Conservation (phyloP, 2,888 invertebrate genomes). For the Cerastoderma edule region DNA sequence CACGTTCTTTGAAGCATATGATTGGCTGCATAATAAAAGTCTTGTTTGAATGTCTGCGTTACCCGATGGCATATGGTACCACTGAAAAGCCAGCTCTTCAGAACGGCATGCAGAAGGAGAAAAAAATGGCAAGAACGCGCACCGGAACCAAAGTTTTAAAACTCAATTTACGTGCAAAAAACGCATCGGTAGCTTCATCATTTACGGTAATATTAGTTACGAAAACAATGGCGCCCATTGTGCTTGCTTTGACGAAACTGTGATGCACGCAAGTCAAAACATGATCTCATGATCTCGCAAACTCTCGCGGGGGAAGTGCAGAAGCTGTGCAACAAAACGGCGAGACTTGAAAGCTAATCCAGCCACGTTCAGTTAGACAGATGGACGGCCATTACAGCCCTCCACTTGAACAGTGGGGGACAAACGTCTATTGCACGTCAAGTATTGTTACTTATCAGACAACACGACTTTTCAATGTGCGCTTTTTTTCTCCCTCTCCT, state of each 20-base stretch:
- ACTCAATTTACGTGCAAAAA: constrained; percentile 26
- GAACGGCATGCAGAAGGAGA: background rate
- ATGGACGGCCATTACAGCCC: constrained; percentile 46
- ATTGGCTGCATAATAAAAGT: constrained; percentile 18
- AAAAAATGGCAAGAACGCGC: background rate
- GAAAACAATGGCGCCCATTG: constrained; percentile 24
- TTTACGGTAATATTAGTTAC: constrained; percentile 14
- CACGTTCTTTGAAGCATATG: background rate
- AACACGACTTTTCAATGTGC: constrained; percentile 49
- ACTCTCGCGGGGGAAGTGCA: no score
- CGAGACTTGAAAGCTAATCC: constrained; percentile 9
- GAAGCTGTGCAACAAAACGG: no score
- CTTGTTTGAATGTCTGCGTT: constrained; percentile 9
- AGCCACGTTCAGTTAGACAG: constrained; percentile 30
- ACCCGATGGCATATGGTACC: constrained; percentile 26
- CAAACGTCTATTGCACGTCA: constrained; percentile 18
- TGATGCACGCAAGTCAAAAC: constrained; percentile 22
- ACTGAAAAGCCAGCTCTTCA: constrained; percentile 3
- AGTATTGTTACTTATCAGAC: constrained; percentile 58
- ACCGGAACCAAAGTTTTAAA: constrained; percentile 24
- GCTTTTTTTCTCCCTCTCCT: no score
- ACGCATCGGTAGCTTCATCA: constrained; percentile 13
- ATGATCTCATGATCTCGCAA: constrained; percentile 14
- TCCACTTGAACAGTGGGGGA: constrained; percentile 27
- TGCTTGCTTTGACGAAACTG: constrained; percentile 11